Conservation (phyloP, 2,113 vertebrate genomes). For the Hippocampus guttulatus region DNA sequence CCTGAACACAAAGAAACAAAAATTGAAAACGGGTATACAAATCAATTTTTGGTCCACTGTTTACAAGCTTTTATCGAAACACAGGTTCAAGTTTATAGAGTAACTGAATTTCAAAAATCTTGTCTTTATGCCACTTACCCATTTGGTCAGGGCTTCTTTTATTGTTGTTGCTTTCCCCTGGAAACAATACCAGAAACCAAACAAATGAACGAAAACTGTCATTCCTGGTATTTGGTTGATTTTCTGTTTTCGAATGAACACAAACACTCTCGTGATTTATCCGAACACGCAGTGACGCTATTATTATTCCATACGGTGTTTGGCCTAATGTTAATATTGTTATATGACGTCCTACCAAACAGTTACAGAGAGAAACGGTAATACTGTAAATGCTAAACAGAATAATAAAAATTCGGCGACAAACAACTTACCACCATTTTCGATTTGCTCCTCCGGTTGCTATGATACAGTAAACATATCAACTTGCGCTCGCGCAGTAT, state of each 20-base stretch:
- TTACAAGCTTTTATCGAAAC: not conserved
- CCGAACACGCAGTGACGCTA: not conserved
- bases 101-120: not conserved
- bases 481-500: conserved; percentile 40
- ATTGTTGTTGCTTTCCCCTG: conserved; percentile 93
- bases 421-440: conserved; percentile 49
- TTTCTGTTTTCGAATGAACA: not conserved
- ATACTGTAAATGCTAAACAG: not conserved
- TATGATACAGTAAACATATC: conserved; percentile 37
- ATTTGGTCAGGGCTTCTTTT: conserved; percentile 86
- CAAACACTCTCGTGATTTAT: not conserved
- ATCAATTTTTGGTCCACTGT: not conserved
- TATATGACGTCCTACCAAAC: not conserved
- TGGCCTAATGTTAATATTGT: not conserved
- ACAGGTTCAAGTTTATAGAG: not conserved
- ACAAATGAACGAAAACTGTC: not conserved
- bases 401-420: not conserved
- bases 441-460: conserved; percentile 41
- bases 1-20: conserved; percentile 64
- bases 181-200: conserved; percentile 30
- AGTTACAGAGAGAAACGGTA: not conserved
- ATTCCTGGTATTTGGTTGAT: not conserved
- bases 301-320: not conserved
- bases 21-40: not conserved
- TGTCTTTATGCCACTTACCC: conserved; percentile 75